Conservation (phyloP, 1,140 invertebrate species). For the Trichonephila clavipes region DNA sequence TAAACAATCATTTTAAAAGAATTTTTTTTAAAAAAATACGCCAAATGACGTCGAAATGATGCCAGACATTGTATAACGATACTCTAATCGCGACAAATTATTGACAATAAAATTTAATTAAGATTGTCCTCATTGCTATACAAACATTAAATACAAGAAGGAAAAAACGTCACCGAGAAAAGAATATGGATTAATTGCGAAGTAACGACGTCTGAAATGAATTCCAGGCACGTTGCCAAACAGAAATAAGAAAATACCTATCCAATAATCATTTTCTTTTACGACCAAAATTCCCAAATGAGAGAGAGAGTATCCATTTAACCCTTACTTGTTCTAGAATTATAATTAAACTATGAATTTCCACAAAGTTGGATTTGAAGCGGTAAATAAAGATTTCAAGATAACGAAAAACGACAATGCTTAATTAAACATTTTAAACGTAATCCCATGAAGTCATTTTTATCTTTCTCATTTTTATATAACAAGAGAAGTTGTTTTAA, state of each 20-base stretch:
- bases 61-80: background rate
- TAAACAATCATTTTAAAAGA: background rate
- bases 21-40: background rate
- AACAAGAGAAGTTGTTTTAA: background rate
- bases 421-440: constrained; percentile 10
- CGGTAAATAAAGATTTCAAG: background rate
- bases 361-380: background rate
- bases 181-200: background rate
- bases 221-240: constrained; percentile 31
- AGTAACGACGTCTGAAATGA: constrained; percentile 2
- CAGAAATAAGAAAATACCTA: background rate
- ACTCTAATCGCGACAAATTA: background rate
- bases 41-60: background rate
- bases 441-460: constrained; percentile 1
- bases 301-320: background rate
- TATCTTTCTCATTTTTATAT: background rate
- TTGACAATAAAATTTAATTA: background rate
- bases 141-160: background rate
- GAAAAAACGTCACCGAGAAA: background rate
- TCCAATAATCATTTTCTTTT: constrained; percentile 15
- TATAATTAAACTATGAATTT: constrained; percentile 14
- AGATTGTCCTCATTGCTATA: background rate
- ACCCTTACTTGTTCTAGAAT: background rate
- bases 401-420: background rate
- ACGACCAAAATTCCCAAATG: background rate